Evolutionary conservation across 1,140 invertebrate species (phyloP), one percentile per base, ranked within the genome.

Genomic region (Holotrichia oblita): DNA sequence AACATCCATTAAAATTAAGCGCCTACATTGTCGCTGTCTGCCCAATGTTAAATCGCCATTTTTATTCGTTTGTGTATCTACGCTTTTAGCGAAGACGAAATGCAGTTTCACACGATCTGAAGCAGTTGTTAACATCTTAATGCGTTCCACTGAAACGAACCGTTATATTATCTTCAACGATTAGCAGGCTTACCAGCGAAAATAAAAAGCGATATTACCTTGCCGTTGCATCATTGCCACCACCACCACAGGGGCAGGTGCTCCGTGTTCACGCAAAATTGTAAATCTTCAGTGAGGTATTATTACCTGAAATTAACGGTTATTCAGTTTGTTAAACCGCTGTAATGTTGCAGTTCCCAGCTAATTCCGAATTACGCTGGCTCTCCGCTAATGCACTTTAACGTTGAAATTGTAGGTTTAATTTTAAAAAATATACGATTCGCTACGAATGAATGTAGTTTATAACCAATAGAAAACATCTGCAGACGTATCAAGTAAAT

Each of bases 251-350:
- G 14, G 0, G n/a, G 14, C 9, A 7, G 7, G 14, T 17, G n/a
- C n/a, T 17, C 14, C 14, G 17, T 55, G 48, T 55, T 55, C 48
- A 55, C 48, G 48, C 48, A 55, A 17, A 17, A 55, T 55, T 17
- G n/a, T 14, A 17, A 55, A 55, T 14, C n/a, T 55, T 55, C 48
- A 55, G 48, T 17, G 6, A 17, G n/a, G 48, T 55, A 55, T 55
- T 17, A 17, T 55, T 55, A 55, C 48, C 48, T 55, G 48, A 55
- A 55, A 55, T 55, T 55, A 55, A 17, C 48, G 48, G 48, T 55
- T 44, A n/a, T 55, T 55, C 48, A 6, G n/a, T n/a, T n/a, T 55
- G 48, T 55, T 55, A 55, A 55, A 55, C n/a, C 48, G 48, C 14
- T 3, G 48, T 55, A 17, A 1, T 17, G 48, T 17, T 55, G 2